phyloP scores from a whole-genome alignment of 2,797 vertebrate species.

The Sebastes hubbsi region DNA sequence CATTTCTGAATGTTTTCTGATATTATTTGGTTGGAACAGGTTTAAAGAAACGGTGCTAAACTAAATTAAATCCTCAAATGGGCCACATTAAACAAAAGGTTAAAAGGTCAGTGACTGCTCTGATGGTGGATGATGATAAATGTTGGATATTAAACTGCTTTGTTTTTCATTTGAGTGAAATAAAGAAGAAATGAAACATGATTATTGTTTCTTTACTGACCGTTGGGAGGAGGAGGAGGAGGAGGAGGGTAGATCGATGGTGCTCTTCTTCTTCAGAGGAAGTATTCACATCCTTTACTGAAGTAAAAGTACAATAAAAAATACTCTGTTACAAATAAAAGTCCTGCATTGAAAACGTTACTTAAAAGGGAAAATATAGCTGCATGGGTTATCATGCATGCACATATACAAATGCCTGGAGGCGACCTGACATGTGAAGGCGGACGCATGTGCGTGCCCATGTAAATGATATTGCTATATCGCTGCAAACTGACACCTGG shows the following conservation, averaged over 20 bases:
- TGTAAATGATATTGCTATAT: no score
- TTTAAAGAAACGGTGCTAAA: neutral
- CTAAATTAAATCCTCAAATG: neutral
- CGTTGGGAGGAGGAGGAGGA: neutral
- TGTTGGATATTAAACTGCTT: neutral
- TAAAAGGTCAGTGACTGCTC: neutral
- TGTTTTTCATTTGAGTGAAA: constrained; percentile 18
- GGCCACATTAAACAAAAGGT: neutral
- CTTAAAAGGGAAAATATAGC: fast-evolving
- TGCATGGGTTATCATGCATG: fast-evolving
- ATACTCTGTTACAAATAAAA: neutral
- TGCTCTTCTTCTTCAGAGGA: neutral
- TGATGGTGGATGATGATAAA: neutral
- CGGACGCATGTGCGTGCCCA: no score
- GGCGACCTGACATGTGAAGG: no score
- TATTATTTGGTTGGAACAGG: neutral
- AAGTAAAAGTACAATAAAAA: neutral
- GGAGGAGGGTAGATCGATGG: neutral
- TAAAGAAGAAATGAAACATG: constrained; percentile 11
- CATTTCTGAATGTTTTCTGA: no score
- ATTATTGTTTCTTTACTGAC: neutral
- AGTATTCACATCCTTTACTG: neutral
- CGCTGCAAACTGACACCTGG: neutral
- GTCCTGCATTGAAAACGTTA: neutral
- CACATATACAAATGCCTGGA: no score